phyloP scores from a whole-genome alignment of 1,140 invertebrate species.

The Dreissena rostriformis region DNA sequence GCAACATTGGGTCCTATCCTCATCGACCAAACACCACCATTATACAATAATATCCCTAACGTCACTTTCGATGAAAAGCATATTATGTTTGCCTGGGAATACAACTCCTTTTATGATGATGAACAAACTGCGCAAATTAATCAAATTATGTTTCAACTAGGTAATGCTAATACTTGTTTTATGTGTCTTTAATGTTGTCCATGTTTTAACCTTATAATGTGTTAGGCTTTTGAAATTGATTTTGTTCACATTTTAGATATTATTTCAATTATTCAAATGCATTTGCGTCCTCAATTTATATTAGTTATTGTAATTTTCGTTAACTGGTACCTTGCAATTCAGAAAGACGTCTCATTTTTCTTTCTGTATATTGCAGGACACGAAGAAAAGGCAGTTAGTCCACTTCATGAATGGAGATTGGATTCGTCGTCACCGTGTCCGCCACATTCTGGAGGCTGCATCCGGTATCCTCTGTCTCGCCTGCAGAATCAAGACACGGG shows the following conservation, averaged over 20 bases:
- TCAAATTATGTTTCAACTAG: slow-evolving; percentile 52
- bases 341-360: neutral
- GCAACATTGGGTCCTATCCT: slow-evolving; percentile 61
- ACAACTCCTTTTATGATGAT: slow-evolving; percentile 52
- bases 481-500: slow-evolving; percentile 40
- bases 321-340: neutral
- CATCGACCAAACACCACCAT: slow-evolving; percentile 65
- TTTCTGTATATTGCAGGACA: neutral
- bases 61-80: slow-evolving; percentile 10
- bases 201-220: neutral
- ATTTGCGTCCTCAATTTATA: neutral
- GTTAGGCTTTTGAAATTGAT: neutral
- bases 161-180: slow-evolving; percentile 39
- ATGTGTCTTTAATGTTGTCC: neutral
- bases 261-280: neutral
- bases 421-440: neutral
- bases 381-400: neutral
- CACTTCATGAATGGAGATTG: slow-evolving; percentile 28
- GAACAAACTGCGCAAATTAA: slow-evolving; percentile 56
- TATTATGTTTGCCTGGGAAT: slow-evolving; percentile 54
- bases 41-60: slow-evolving; percentile 20
- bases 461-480: slow-evolving; percentile 32
- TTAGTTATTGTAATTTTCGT: neutral
- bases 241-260: neutral
- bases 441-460: slow-evolving; percentile 31